phyloP scores from a whole-genome alignment of 2,888 invertebrate species.

The Galeopsomyia nigrocyanea region DNA sequence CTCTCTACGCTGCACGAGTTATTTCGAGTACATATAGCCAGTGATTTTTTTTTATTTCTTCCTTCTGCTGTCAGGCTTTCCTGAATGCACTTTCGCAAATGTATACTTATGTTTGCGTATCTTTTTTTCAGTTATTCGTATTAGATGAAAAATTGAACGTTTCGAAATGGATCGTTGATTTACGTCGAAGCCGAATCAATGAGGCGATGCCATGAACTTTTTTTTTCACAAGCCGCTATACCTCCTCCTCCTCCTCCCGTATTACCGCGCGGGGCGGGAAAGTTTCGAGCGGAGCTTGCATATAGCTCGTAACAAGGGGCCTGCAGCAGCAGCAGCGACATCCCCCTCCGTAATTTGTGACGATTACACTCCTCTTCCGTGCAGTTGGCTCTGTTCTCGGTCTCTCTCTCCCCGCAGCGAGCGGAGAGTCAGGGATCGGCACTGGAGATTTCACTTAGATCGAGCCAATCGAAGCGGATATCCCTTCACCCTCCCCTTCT shows the following conservation, averaged over 20 bases:
- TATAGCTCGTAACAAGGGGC: neutral
- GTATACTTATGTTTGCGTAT: neutral
- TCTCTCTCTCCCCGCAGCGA: neutral
- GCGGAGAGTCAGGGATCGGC: neutral
- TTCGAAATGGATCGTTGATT: no score
- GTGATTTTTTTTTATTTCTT: slow-evolving; percentile 4
- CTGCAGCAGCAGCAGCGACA: neutral
- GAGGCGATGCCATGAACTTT: slow-evolving; percentile 5
- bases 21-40: slow-evolving; percentile 12
- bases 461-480: slow-evolving; percentile 24
- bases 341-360: slow-evolving; percentile 8
- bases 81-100: neutral
- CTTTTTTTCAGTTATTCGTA: no score
- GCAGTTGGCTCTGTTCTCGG: no score
- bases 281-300: neutral
- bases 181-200: neutral
- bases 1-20: neutral
- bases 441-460: slow-evolving; percentile 16
- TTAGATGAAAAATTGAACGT: no score
- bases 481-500: slow-evolving; percentile 6
- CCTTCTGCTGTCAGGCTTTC: neutral
- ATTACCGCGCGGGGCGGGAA: neutral
- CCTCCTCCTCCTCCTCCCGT: slow-evolving; percentile 1
- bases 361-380: slow-evolving; percentile 24
- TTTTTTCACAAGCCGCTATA: neutral